These are phyloP conservation scores for Mustela nigripes DNA, from an alignment of 2,113 vertebrate genomes.

Conservation along the genomic window DNA sequence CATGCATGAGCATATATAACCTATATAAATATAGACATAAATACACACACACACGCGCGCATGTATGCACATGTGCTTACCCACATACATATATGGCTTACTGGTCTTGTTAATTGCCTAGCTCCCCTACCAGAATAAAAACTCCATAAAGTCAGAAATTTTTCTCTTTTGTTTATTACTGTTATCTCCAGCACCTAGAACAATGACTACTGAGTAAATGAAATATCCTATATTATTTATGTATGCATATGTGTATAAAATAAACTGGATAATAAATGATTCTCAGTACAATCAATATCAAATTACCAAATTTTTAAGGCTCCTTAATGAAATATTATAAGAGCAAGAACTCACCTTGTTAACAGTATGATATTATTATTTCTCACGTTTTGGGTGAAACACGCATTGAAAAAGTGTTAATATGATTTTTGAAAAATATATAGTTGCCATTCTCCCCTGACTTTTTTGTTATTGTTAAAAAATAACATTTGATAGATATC, in stretches of 20 bases:
- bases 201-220: background rate
- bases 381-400: constrained; percentile 24
- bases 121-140: background rate
- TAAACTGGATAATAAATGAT: background rate
- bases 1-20: background rate
- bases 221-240: background rate
- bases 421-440: constrained; percentile 29
- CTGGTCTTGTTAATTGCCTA: background rate
- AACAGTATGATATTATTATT: background rate
- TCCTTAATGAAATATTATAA: constrained; percentile 32
- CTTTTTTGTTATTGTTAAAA: constrained; percentile 2
- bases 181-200: background rate
- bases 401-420: constrained; percentile 35
- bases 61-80: background rate
- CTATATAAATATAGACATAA: background rate
- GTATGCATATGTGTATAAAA: background rate
- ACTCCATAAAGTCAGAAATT: background rate
- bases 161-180: constrained; percentile 5
- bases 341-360: background rate
- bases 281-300: background rate
- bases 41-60: background rate
- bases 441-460: background rate
- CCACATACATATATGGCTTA: background rate
- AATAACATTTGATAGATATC: background rate
- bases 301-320: background rate